Evolutionary conservation across 64 coral and sea anemone species (phyloP), one percentile per base, ranked within the genome.

Genomic region (Stylophora pistillata): DNA sequence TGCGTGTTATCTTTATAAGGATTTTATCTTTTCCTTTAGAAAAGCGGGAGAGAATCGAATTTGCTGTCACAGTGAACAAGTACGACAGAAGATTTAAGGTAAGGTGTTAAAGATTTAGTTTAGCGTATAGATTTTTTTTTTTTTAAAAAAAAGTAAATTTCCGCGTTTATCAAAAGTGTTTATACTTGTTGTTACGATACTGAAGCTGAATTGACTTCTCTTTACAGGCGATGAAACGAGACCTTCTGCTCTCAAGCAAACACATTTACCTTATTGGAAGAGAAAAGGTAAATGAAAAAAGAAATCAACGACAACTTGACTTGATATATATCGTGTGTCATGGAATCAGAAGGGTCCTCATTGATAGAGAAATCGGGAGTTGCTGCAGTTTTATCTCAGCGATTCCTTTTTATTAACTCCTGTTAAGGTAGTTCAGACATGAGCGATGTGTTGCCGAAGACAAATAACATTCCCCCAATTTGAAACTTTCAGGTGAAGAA

Each of bases 221-320:
- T 84, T 71, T 30, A 73, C 69, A 87, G 83, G 74, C 93, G 59
- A 99, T 91, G 65, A 99, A 99, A 74, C 87, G 97, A 73, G 97
- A 99, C 78, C 85, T 99, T 26, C 78, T 99, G 21, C 68, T 95
- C 62, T 99, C 97, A 34, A 95, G 90, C 93, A 99, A 95, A 83
- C 97, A 99, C 64, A 95, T 99, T 78, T 99, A 99, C 71, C 97
- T 99, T 41, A 95, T 99, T 86, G 97, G 97, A 52, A 91, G 97
- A 81, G 97, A 99, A 58, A 99, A 99, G 77, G 97, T 93, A 87
- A 29, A 69, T 74, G 4, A 4, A 52, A 25, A 12, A 0, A 66
- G 32, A 64, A 71, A 58, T 37, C 1, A 30, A 23, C 11, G 1
- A 14, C 60, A 13, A 59, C 1, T 56, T 55, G 20, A 58, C 16